Percentiles rank a stretch among this genome's conserved stretches.
Evolutionary conservation across 2,113 vertebrate species (phyloP).

Genomic region (Thalassarche chlororhynchos): DNA sequence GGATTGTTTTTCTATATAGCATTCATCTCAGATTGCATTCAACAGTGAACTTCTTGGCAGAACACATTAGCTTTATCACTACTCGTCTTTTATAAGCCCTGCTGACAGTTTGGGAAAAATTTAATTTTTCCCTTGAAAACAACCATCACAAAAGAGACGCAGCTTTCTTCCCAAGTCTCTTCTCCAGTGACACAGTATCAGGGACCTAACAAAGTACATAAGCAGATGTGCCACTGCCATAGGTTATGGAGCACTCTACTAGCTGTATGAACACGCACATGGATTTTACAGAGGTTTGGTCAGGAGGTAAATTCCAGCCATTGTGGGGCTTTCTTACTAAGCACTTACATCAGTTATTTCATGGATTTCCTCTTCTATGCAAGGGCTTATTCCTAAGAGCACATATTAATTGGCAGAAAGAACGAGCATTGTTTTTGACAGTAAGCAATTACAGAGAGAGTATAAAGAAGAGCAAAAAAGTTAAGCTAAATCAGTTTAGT

Average conservation of each 20-base stretch:
- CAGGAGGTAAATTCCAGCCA: not conserved
- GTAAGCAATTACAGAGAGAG: not conserved
- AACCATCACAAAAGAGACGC: not conserved
- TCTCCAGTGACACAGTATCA: not conserved
- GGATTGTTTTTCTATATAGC: not conserved
- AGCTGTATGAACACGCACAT: not conserved
- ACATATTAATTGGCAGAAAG: not conserved
- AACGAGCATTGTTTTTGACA: not conserved
- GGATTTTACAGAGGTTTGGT: not conserved
- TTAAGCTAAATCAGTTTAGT: not conserved
- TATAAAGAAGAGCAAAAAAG: not conserved
- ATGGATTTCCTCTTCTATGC: not conserved
- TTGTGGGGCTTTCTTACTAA: not conserved
- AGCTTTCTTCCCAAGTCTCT: not conserved
- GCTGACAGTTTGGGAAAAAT: not conserved
- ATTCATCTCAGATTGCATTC: not conserved
- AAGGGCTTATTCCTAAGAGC: not conserved
- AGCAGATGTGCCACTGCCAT: not conserved
- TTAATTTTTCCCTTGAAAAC: not conserved
- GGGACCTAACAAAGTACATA: not conserved
- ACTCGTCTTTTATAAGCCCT: not conserved
- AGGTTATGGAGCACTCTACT: not conserved
- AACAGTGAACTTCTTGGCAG: not conserved
- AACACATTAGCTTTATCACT: not conserved
- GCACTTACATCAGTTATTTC: not conserved